Conservation (phyloP, 2,113 vertebrate genomes). For the Phocoena phocoena region DNA sequence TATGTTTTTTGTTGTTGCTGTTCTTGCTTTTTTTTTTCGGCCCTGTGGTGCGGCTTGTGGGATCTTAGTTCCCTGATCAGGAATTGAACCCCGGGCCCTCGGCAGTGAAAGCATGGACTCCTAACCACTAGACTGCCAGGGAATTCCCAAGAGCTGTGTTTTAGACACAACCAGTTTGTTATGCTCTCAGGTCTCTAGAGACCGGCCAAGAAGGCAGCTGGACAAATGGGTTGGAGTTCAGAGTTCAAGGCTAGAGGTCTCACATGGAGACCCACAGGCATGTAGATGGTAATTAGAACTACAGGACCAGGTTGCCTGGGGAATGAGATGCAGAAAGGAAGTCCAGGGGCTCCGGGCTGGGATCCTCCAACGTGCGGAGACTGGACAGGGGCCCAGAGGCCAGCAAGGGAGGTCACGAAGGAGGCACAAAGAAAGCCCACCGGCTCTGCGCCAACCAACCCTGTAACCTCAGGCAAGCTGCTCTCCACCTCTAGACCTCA, state of each 20-base stretch:
- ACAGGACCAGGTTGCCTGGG: accelerated
- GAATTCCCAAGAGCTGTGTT: not conserved
- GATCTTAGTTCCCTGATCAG: not conserved
- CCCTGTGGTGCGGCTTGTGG: not conserved
- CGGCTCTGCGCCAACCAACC: not conserved
- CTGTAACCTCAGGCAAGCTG: not conserved
- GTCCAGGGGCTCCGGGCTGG: not conserved
- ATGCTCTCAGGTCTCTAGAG: not conserved
- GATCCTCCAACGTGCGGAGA: not conserved
- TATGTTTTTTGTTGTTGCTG: not conserved
- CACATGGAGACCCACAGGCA: not conserved
- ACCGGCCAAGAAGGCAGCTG: not conserved
- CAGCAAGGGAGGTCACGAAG: not conserved
- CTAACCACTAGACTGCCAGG: not conserved
- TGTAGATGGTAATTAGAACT: not conserved
- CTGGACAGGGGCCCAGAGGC: not conserved
- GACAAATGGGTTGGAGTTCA: not conserved
- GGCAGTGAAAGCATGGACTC: not conserved
- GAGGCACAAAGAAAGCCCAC: not conserved
- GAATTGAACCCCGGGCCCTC: not conserved
- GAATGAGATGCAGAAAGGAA: not conserved
- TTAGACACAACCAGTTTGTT: not conserved
- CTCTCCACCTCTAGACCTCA: not conserved
- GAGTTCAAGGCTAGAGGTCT: not conserved
- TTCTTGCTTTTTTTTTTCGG: not conserved